Conservation (phyloP, 1,140 invertebrate genomes). For the Temnothorax nylanderi region DNA sequence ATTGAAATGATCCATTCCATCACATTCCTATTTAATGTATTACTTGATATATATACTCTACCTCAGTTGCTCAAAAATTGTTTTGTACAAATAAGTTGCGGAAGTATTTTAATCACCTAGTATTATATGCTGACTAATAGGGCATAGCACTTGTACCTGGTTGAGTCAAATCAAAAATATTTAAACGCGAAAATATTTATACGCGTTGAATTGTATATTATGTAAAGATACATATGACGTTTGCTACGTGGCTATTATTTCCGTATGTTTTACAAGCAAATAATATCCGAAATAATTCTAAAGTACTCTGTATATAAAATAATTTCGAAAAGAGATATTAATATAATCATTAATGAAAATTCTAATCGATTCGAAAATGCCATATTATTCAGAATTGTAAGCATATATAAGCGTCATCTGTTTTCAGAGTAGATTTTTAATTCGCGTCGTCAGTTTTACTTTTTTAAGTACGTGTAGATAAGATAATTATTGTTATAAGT, state of each 20-base stretch:
- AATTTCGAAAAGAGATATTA: not conserved
- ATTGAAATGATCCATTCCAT: constrained; percentile 37
- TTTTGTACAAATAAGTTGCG: constrained; percentile 45
- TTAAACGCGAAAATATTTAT: not conserved
- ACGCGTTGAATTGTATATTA: constrained; percentile 20
- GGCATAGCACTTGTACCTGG: constrained; percentile 47
- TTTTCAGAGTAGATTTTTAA: constrained; percentile 25
- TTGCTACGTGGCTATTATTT: constrained; percentile 15
- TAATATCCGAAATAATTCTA: not conserved
- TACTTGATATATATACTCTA: constrained; percentile 19
- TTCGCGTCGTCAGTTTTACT: constrained; percentile 1
- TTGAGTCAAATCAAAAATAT: constrained; percentile 43
- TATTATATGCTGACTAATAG: constrained; percentile 40
- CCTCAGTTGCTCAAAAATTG: constrained; percentile 46
- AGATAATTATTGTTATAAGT: not conserved
- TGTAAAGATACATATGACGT: not conserved
- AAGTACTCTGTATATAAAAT: not conserved
- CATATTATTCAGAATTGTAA: not conserved
- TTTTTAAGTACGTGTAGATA: not conserved
- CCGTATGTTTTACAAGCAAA: constrained; percentile 7
- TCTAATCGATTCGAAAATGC: not conserved
- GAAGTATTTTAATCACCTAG: constrained; percentile 25
- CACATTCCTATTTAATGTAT: constrained; percentile 34
- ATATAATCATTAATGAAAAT: not conserved
- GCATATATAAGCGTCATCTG: not conserved